A percentile compares a stretch with the other conserved stretches of the same genome.
Evolutionary conservation across 2,797 vertebrate genomes (phyloP).

Genomic region (Clarias fuscus): DNA sequence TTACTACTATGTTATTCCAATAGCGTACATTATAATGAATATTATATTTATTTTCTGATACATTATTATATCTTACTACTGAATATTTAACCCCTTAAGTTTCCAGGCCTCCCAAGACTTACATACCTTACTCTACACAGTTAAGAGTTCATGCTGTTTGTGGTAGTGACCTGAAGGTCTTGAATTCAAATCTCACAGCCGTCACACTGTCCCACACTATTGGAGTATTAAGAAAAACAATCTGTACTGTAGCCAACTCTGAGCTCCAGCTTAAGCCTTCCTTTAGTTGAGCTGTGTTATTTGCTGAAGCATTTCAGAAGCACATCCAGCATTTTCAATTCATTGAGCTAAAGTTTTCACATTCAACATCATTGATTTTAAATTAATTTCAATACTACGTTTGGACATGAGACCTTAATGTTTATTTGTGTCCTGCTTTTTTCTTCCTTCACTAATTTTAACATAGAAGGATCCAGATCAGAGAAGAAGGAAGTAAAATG

Average conservation of each 20-base stretch:
- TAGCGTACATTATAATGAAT: too few relatives aligned
- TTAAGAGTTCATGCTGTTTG: background rate
- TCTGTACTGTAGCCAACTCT: background rate
- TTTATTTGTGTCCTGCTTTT: background rate
- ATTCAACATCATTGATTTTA: background rate
- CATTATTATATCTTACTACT: background rate
- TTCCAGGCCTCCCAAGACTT: background rate
- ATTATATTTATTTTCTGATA: too few relatives aligned
- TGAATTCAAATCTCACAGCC: background rate
- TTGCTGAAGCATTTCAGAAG: background rate
- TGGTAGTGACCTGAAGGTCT: background rate
- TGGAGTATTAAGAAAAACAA: background rate
- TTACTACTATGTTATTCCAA: background rate
- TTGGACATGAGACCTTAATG: constrained; percentile 1
- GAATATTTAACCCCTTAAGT: background rate
- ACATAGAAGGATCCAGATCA: constrained; percentile 69
- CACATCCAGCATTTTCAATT: background rate
- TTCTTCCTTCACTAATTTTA: background rate
- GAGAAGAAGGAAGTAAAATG: constrained; percentile 97
- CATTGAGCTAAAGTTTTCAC: background rate
- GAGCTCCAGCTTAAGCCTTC: background rate
- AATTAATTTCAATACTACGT: background rate
- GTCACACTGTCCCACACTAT: background rate
- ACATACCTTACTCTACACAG: background rate
- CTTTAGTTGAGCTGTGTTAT: background rate